These are phyloP conservation scores for Xanthostigma xanthostigma DNA, from an alignment of 2,888 invertebrate species.

Conservation along the genomic window DNA sequence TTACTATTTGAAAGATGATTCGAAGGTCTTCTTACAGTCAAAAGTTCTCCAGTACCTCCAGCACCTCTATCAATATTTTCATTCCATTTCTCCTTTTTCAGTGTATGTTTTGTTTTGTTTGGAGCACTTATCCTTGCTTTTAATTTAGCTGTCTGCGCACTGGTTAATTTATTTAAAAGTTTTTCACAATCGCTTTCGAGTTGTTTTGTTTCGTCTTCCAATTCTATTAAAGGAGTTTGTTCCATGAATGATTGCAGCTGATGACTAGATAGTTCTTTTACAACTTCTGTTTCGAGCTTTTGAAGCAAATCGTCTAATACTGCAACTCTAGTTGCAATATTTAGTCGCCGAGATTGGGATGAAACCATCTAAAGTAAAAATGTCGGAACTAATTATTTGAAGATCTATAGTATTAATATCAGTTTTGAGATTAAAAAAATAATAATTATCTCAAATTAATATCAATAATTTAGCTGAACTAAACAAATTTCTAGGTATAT, in stretches of 20 bases:
- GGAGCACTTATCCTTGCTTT: constrained; percentile 6
- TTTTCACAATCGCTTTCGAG: constrained; percentile 20
- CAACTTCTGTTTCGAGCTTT: constrained; percentile 21
- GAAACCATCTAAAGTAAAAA: no score
- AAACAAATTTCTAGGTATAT: no score
- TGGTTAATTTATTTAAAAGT: constrained; percentile 17
- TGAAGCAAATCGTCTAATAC: constrained; percentile 22
- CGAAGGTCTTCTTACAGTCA: no score
- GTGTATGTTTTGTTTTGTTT: constrained; percentile 4
- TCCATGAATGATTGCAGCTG: constrained; percentile 8
- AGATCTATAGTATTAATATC: constrained; percentile 4
- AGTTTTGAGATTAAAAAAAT: constrained; percentile 6
- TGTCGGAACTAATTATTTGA: neutral
- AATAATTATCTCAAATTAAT: constrained; percentile 1
- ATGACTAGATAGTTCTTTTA: constrained; percentile 14
- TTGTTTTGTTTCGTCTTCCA: constrained; percentile 21
- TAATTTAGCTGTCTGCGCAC: constrained; percentile 9
- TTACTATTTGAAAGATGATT: no score
- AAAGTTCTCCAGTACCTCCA: no score
- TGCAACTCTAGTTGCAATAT: constrained; percentile 20
- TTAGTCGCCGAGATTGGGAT: constrained; percentile 13
- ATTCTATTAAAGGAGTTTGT: constrained; percentile 11
- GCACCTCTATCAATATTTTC: no score
- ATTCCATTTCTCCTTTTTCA: no score
- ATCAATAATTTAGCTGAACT: neutral